phyloP scores from a whole-genome alignment of 2,113 vertebrate species.

The Gymnobelideus leadbeateri region DNA sequence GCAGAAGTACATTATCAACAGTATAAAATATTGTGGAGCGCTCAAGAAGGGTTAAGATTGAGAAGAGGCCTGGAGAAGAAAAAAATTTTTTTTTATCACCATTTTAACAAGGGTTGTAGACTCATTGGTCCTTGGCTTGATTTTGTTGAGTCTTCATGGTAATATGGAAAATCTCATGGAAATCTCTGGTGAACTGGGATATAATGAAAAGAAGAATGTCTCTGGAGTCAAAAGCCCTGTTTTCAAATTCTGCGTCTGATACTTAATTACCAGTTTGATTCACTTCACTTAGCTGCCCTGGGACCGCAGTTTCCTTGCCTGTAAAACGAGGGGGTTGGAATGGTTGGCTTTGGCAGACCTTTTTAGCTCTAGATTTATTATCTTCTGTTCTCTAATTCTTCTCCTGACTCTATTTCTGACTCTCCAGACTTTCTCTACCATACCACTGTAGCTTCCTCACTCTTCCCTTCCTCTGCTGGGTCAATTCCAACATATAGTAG shows the following conservation, averaged over 20 bases:
- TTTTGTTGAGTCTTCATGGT: neutral
- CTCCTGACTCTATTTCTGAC: neutral
- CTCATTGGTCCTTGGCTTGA: neutral
- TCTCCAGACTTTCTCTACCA: neutral
- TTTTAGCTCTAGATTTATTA: neutral
- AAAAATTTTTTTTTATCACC: neutral
- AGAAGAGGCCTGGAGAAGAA: neutral
- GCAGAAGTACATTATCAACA: neutral
- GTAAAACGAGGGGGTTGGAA: neutral
- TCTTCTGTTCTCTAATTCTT: neutral
- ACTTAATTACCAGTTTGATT: neutral
- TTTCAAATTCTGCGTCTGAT: neutral
- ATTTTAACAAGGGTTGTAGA: neutral
- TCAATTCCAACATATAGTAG: neutral
- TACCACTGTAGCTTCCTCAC: neutral
- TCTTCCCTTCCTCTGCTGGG: neutral
- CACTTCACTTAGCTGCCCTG: neutral
- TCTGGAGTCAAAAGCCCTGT: neutral
- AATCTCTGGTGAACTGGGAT: neutral
- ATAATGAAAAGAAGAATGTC: neutral
- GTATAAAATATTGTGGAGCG: neutral
- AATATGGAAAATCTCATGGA: neutral
- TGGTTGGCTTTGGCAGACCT: neutral
- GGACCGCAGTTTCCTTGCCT: neutral
- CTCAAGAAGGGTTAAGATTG: neutral